phyloP scores from a whole-genome alignment of 2,888 invertebrate species.

The Oscheius myriophilus region DNA sequence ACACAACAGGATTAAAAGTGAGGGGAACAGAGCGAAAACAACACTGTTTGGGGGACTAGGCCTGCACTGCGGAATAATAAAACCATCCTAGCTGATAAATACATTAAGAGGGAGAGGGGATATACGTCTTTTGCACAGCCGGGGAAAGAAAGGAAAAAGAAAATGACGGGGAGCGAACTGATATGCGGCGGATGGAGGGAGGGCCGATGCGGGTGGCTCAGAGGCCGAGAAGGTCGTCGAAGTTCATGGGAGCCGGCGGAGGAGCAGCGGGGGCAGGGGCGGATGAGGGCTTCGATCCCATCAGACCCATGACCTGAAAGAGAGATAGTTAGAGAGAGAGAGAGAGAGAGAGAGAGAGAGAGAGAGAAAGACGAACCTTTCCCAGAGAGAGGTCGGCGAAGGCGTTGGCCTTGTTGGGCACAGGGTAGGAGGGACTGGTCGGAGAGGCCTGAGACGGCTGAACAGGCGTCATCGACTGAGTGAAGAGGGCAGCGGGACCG shows the following conservation, averaged over 20 bases:
- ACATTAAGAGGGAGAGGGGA: no score
- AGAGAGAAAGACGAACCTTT: constrained; percentile 31
- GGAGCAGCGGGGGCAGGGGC: neutral
- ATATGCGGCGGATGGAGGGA: no score
- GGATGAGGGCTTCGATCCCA: neutral
- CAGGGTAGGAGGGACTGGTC: constrained; percentile 26
- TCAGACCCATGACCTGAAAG: constrained; percentile 29
- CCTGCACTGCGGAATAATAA: no score
- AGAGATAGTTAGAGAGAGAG: neutral
- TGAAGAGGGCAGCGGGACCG: constrained; percentile 7
- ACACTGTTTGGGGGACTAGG: no score
- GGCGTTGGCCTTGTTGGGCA: constrained; percentile 47
- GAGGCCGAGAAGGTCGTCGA: constrained; percentile 45
- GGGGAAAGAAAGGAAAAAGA: no score
- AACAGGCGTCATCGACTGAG: neutral
- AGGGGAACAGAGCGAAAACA: no score
- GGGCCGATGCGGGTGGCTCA: constrained; percentile 16
- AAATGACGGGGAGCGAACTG: no score
- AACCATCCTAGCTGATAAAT: no score
- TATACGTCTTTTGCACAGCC: no score
- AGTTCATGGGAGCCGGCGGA: constrained; percentile 6
- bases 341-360: neutral
- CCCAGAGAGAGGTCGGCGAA: constrained; percentile 52
- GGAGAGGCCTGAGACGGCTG: constrained; percentile 34
- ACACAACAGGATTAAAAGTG: no score